phyloP scores from a whole-genome alignment of 2,113 vertebrate species.

The Eurystomus gularis region DNA sequence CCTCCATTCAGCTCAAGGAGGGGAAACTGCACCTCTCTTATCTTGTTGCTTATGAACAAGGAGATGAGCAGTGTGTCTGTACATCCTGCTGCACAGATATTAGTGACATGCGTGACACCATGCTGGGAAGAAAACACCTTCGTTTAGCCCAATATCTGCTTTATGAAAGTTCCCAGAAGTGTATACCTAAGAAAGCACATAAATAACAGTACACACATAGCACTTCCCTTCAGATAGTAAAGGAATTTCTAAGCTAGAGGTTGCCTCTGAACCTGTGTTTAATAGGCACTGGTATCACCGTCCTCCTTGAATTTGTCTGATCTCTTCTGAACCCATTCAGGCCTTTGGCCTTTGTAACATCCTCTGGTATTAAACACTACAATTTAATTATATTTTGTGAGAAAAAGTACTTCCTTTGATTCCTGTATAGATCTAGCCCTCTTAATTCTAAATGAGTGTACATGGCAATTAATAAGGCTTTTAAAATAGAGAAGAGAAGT shows the following conservation, averaged over 20 bases:
- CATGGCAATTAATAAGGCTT: not conserved
- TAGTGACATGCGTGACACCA: not conserved
- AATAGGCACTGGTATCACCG: not conserved
- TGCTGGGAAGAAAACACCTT: not conserved
- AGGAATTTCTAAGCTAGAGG: not conserved
- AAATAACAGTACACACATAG: fast-evolving
- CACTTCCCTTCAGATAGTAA: not conserved
- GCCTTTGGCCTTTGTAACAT: not conserved
- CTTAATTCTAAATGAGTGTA: not conserved
- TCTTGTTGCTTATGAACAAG: not conserved
- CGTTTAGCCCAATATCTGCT: not conserved
- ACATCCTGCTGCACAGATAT: not conserved
- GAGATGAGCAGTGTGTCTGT: not conserved
- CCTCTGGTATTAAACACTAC: not conserved
- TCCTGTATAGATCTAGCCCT: not conserved
- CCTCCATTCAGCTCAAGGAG: not conserved
- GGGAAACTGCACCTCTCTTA: not conserved
- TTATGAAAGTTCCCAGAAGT: not conserved
- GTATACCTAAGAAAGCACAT: not conserved
- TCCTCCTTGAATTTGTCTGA: not conserved
- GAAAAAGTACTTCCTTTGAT: not conserved
- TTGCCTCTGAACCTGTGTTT: not conserved
- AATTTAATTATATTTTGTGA: not conserved
- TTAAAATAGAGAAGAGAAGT: not conserved
- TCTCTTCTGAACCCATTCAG: not conserved